Conservation (phyloP, 37 sponge, comb jelly and placozoan genomes). For the Spongilla lacustris region DNA sequence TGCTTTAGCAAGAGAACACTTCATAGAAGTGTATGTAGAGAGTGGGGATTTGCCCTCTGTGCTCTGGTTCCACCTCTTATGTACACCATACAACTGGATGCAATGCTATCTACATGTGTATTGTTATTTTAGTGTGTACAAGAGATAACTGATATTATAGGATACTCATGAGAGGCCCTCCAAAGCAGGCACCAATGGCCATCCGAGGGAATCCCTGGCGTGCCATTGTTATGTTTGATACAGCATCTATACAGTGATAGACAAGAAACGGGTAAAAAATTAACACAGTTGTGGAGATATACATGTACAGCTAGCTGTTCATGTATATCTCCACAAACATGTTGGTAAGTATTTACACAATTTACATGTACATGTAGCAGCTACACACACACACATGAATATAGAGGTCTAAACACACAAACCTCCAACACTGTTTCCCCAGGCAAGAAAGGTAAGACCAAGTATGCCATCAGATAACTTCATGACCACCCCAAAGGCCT, state of each 20-base stretch:
- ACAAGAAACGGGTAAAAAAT: background rate
- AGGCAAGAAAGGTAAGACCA: slow-evolving; percentile 95
- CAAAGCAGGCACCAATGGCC: slow-evolving; percentile 97
- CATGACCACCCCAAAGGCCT: slow-evolving; percentile 94
- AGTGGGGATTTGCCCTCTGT: no score
- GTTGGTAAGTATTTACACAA: background rate
- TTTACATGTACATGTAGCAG: background rate
- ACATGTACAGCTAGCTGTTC: background rate
- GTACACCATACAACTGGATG: background rate
- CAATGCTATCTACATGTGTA: no score
- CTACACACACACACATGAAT: background rate
- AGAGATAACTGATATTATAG: slow-evolving; percentile 17
- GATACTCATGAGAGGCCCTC: slow-evolving; percentile 96
- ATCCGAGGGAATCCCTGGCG: slow-evolving; percentile 95
- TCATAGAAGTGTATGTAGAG: no score
- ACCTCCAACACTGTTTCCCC: slow-evolving; percentile 99
- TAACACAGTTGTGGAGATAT: background rate
- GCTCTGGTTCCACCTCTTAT: no score
- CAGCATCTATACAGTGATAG: slow-evolving; percentile 74
- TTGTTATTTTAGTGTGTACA: no score
- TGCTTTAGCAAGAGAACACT: no score
- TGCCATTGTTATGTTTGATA: slow-evolving; percentile 94
- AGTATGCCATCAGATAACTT: slow-evolving; percentile 86
- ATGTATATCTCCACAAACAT: background rate
- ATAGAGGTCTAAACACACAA: slow-evolving; percentile 2